Evolutionary conservation across 2,888 invertebrate genomes (phyloP), one percentile per base, ranked within the genome.

Genomic region (Kryphioiulus occultus): DNA sequence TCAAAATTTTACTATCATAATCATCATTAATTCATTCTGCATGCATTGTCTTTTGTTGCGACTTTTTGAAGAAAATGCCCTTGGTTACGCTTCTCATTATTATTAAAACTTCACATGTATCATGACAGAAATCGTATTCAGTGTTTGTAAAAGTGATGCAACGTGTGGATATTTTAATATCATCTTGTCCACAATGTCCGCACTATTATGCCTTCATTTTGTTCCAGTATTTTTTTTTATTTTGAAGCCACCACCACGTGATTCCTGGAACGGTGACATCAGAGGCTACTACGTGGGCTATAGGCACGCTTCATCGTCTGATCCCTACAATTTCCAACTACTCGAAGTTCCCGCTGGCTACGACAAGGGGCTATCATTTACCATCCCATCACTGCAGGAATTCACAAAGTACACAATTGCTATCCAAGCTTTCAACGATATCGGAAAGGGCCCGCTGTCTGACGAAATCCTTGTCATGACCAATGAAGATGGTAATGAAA

Each of bases 231-330:
- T 26, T 1, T 26, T 15, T 78, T 78, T 30, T 12, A 78, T 47
- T 42, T 88, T 15, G 15, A 68, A 86, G 88, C 88, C 88, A 83
- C 88, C 88, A 26, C 84, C 86, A 0, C 26, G 86, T 1, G 87
- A 86, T 35, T 82, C 88, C 15, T 88, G 88, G 88, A 88, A 88
- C 19, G 88, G 88, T 17, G 95, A 95, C 91, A 93, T 96, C n/a
- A 93, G 95, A 15, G 96, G 96, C 0, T 96, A 96, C 92, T 95
- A 95, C 88, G 94, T 96, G 42, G 95, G 95, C 88, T 95, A 95
- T 93, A 94, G 94, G 86, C 94, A 94, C 90, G 93, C 86, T 17
- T 68, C 85, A 0, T 86, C 88, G 17, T 86, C 32, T n/a, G 88
- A 86, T 10, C 53, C 47, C 12, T 88, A 83, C 44, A 47, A 87